Base-by-base conservation (phyloP, 2,797 vertebrate genomes). In the Myripristis jacobus region DNA sequence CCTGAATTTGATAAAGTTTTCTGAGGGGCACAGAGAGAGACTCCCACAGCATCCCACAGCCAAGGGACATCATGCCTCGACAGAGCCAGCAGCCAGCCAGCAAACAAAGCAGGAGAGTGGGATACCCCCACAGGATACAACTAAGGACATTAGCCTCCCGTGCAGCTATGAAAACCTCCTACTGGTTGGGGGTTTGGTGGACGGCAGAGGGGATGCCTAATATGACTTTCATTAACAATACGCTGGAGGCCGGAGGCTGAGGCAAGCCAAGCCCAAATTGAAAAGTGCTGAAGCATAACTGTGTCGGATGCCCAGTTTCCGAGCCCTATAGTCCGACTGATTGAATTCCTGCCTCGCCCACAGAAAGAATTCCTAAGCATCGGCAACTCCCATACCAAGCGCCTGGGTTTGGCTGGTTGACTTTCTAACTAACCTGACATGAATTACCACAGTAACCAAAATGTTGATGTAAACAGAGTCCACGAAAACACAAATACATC, bases 241-340 rank as follows among this genome's bases (percentile, higher is more conserved):
- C 57, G 72, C 87, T 83, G 77, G 81, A 84, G 89, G 87, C 88
- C 82, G 27, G 66, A 85, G 86, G 82, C 90, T 81, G 75, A 82
- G 81, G 84, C 80, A 83, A 86, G 74, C 85, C 88, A 76, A 80
- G 76, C 79, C 70, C 85, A 94, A 93, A 93, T 93, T 93, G 92
- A 92, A 93, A 93, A 89, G 91, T 90, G 88, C 85, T 90, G 87
- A 92, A 90, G 92, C 92, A 86, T 86, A 91, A 86, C 92, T 86
- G 90, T 91, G 86, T 89, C 82, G 78, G 89, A 93, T 89, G 88
- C 87, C 88, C 83, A 54, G 84, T 80, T 91, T 90, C 88, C 92
- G 67, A 68, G 84, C 79, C 82, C 74, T 77, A 47, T 66, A 85
- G 86, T 79, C 79, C 76, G 16, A 85, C 77, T 88, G 92, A 92